These are phyloP conservation scores for Trimorus sp. DNA, from an alignment of 2,888 invertebrate species.

Conservation along the genomic window DNA sequence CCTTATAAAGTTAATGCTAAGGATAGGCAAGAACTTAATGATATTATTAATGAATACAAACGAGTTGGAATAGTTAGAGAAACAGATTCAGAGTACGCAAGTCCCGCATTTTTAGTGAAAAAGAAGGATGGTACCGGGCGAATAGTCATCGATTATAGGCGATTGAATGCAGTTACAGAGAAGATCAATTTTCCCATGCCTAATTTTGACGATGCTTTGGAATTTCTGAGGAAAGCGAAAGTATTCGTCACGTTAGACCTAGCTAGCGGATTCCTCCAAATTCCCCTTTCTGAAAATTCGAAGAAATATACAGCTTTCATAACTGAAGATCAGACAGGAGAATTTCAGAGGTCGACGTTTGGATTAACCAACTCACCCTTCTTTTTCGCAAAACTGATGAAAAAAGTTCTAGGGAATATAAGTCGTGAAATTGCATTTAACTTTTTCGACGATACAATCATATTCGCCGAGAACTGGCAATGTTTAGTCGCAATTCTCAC, in stretches of 20 bases:
- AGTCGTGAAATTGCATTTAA: conserved; percentile 3
- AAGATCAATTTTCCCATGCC: background rate
- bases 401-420: conserved; percentile 24
- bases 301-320: conserved; percentile 16
- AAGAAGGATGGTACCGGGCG: conserved; percentile 16
- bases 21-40: conserved; percentile 7
- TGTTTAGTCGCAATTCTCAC: background rate
- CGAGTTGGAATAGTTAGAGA: background rate
- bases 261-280: conserved; percentile 10
- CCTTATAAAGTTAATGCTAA: conserved; percentile 7
- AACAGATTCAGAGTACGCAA: conserved; percentile 14
- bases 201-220: conserved; percentile 10
- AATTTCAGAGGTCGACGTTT: conserved; percentile 9
- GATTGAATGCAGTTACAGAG: background rate
- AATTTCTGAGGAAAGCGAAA: background rate
- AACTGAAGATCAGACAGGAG: conserved; percentile 6
- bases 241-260: background rate
- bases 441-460: conserved; percentile 24
- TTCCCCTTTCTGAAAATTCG: background rate
- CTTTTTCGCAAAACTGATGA: conserved; percentile 16
- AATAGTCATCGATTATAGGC: conserved; percentile 18
- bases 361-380: conserved; percentile 7
- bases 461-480: conserved; percentile 3
- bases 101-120: conserved; percentile 11
- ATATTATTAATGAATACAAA: conserved; percentile 7